Evolutionary conservation across 2,888 invertebrate species (phyloP), one percentile per base, ranked within the genome.

Genomic region (Neoascia interrupta): DNA sequence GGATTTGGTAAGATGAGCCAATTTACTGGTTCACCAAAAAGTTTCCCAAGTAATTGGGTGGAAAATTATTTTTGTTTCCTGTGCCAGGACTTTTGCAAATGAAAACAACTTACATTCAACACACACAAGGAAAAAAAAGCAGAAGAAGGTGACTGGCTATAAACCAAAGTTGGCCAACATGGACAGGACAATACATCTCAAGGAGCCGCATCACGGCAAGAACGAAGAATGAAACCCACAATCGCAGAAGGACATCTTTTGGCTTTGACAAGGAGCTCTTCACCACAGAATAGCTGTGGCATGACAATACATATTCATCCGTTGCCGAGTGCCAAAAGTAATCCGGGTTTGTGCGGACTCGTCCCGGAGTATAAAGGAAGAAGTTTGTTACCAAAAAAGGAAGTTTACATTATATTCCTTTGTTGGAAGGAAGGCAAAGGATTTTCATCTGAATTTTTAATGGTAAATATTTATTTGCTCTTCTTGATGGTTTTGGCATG

Each of bases 361-460:
- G 47, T 56, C 41, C 43, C 28, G n/a, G 8, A 28, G 18, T 31
- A n/a, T n/a, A n/a, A 34, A 39, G 68, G 37, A 54, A 39, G 47
- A 60, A 61, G 74, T 68, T 73, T 60, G 53, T 61, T 54, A 26
- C 23, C 15, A 51, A 41, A 45, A 23, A 19, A 41, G 16, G 26
- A 61, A 61, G 69, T 69, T 75, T 75, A 68, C n/a, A n/a, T n/a
- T 75, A 49, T 63, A 58, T 64, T 64, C 53, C 39, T 76, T 76
- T 76, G 76, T 76, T 76, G 75, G 36, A n/a, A n/a, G 69, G 15
- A 41, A 61, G 26, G 45, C 45, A 64, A 76, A 76, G 76, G 76
- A 76, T 76, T 64, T 64, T 72, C 70, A 76, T 76, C 51, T 76
- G 58, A 70, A 76, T 72, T 72, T 76, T 72, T 76, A 76, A 76